Base-by-base conservation (phyloP, 2,113 vertebrate genomes). In the Hyperopisus bebe region DNA sequence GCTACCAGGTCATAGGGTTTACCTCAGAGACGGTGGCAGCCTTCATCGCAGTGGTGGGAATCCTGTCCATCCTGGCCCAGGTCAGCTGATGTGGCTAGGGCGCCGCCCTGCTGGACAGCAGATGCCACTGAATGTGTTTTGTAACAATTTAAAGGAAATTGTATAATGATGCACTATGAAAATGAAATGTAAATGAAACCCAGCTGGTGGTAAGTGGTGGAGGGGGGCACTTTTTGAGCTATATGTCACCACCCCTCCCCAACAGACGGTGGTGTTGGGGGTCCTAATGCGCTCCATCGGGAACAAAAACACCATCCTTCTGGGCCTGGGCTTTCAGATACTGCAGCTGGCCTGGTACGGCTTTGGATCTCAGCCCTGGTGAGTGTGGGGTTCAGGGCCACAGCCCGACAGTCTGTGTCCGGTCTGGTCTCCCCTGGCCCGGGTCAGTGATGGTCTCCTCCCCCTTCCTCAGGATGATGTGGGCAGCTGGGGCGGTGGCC, bases 281-380 rank as follows among this genome's bases (percentile, higher is more conserved):
- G 96, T 98, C 90, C 94, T 98, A 89, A 98, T 98, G 97, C 96
- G 97, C 47, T 98, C 97, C 0, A 97, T 98, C 90, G 97, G 97
- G 82, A 98, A 98, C 91, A 98, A 98, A 91, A 98, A 98, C 94
- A 98, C 97, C 48, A 98, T 98, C 91, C 96, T 98, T 2, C 93
- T 98, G 74, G 97, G 97, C 47, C 93, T 98, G 0, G 97, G 97
- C 90, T 98, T 98, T 94, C 97, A 98, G 95, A 97, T 98, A 93
- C 95, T 98, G 82, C 97, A 98, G 95, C 95, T 98, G 74, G 97
- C 97, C 91, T 98, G 97, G 97, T 98, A 98, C 0, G 97, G 97
- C 93, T 98, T 98, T 0, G 97, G 97, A 48, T 98, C 97, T 0
- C 97, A 98, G 94, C 97, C 97, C 89, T 98, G 97, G 97, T 98